These are phyloP conservation scores for Drosophila nr. medialis DNA, from an alignment of 2,888 invertebrate genomes.

Conservation along the genomic window DNA sequence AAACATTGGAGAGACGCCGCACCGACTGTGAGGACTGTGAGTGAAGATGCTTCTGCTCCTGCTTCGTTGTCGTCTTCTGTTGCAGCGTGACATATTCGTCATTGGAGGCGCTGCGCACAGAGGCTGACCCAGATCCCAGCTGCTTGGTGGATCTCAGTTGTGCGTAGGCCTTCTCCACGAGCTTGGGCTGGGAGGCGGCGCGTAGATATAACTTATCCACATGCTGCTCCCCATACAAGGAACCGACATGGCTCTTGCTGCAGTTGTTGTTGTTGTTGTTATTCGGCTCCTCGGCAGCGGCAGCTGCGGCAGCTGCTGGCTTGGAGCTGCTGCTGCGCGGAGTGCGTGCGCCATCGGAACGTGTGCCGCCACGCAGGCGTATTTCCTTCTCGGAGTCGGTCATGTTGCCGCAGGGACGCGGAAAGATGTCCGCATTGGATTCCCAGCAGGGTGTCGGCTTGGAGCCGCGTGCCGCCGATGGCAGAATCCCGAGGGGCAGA, in stretches of 20 bases:
- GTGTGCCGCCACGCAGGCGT: slow-evolving; percentile 87
- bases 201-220: slow-evolving; percentile 90
- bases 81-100: slow-evolving; percentile 83
- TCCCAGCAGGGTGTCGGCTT: slow-evolving; percentile 92
- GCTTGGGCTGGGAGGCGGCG: slow-evolving; percentile 86
- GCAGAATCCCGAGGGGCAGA: slow-evolving; percentile 90
- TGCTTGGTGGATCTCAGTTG: slow-evolving; percentile 83
- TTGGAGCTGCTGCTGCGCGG: slow-evolving; percentile 80
- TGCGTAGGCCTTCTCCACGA: slow-evolving; percentile 84
- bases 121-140: slow-evolving; percentile 49
- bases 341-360: slow-evolving; percentile 89
- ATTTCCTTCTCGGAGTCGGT: slow-evolving; percentile 91
- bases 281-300: slow-evolving; percentile 39
- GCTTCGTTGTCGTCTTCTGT: slow-evolving; percentile 38
- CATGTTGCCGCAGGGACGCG: slow-evolving; percentile 92
- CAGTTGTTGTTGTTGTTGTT: slow-evolving; percentile 66
- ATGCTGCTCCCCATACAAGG: slow-evolving; percentile 88
- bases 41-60: slow-evolving; percentile 59
- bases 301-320: slow-evolving; percentile 37
- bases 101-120: slow-evolving; percentile 70
- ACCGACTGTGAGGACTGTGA: slow-evolving; percentile 40
- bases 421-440: slow-evolving; percentile 92
- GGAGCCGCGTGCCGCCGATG: slow-evolving; percentile 84
- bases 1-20: slow-evolving; percentile 61
- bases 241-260: slow-evolving; percentile 52